Conservation (phyloP, 2,888 invertebrate genomes). For the Conchocele bisecta region DNA sequence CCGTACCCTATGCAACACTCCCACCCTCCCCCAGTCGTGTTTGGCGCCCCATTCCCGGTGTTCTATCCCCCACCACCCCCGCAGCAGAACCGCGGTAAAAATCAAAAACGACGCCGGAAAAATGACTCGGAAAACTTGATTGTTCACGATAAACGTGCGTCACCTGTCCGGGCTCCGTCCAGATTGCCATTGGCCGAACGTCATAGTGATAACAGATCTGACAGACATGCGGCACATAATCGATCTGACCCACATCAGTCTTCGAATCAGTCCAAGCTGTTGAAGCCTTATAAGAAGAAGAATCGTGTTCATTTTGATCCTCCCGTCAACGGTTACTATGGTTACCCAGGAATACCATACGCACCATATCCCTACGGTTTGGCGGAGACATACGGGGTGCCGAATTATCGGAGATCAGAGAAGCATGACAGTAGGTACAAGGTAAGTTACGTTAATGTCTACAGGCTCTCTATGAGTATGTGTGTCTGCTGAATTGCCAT, state of each 20-base stretch:
- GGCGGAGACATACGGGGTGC: slow-evolving; percentile 31
- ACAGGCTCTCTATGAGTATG: neutral
- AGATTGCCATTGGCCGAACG: too few relatives aligned
- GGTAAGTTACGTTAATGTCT: slow-evolving; percentile 33
- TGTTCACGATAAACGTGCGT: too few relatives aligned
- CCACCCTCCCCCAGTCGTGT: slow-evolving; percentile 62
- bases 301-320: slow-evolving; percentile 50
- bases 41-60: slow-evolving; percentile 71
- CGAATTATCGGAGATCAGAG: too few relatives aligned
- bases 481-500: neutral
- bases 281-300: slow-evolving; percentile 36
- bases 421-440: slow-evolving; percentile 60
- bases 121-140: too few relatives aligned
- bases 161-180: too few relatives aligned
- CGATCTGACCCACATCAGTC: too few relatives aligned
- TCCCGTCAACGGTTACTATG: slow-evolving; percentile 41
- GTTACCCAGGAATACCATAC: slow-evolving; percentile 34
- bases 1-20: slow-evolving; percentile 55
- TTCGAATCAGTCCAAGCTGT: slow-evolving; percentile 39
- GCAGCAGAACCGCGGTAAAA: slow-evolving; percentile 19
- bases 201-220: too few relatives aligned
- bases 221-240: too few relatives aligned
- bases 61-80: slow-evolving; percentile 75
- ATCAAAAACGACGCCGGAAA: slow-evolving; percentile 17
- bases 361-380: slow-evolving; percentile 34